Conservation (phyloP, 2,888 invertebrate species). For the Leucozona laternaria region DNA sequence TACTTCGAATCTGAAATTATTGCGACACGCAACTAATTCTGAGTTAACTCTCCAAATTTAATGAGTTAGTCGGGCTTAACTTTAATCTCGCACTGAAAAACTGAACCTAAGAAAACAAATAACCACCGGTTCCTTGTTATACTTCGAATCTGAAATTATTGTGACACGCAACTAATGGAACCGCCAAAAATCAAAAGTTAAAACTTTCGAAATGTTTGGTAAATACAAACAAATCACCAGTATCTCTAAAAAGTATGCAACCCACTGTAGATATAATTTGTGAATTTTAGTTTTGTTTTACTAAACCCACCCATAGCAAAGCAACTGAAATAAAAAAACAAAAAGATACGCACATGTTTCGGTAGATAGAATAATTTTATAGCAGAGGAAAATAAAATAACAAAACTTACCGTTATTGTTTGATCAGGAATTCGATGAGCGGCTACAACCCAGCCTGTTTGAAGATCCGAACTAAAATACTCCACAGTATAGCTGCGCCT, state of each 20-base stretch:
- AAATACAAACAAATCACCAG: too few species aligned
- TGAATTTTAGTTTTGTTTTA: background rate
- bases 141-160: too few species aligned
- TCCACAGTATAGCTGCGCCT: conserved; percentile 89
- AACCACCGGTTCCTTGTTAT: too few species aligned
- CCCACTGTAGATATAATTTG: background rate
- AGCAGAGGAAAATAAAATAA: conserved; percentile 63
- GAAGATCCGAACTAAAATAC: conserved; percentile 90
- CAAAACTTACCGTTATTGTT: conserved; percentile 86
- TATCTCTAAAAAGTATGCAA: background rate
- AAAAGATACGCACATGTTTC: conserved; percentile 55
- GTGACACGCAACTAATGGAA: too few species aligned
- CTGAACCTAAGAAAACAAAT: too few species aligned
- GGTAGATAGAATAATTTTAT: conserved; percentile 65
- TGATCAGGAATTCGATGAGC: conserved; percentile 88
- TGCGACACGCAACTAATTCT: too few species aligned
- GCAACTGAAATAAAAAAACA: conserved; percentile 9
- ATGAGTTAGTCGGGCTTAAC: too few species aligned
- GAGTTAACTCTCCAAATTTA: too few species aligned
- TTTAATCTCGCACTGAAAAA: too few species aligned
- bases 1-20: too few species aligned
- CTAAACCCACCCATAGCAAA: background rate
- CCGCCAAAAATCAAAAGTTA: too few species aligned
- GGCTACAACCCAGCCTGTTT: conserved; percentile 90
- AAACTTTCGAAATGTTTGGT: too few species aligned